Base-by-base conservation (phyloP, 2,113 vertebrate genomes). In the Agelaius tricolor region DNA sequence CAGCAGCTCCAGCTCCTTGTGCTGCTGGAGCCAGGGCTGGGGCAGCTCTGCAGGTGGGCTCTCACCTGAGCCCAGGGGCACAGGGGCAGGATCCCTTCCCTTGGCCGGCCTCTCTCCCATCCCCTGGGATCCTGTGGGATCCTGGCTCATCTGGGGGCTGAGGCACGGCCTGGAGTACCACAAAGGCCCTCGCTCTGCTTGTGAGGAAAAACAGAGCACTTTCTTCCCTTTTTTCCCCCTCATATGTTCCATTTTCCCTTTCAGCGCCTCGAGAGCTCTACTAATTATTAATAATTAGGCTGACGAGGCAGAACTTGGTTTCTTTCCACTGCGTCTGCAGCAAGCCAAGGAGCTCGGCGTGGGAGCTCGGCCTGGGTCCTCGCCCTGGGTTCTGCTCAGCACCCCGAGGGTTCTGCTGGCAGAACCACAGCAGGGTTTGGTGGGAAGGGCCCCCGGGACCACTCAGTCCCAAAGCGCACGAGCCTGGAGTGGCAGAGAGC, bases 281-380 rank as follows among this genome's bases (percentile, higher is more conserved):
- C 63, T 92, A 95, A 95, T 97, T 94, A 94, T 83, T 88, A 66
- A 83, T 93, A 85, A 96, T 94, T 73, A 92, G 67, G 82, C 75
- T 92, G 88, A 86, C 2, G 5, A 93, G 51, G 85, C 75, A 80
- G 44, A 92, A 46, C 46, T 94, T 80, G 71, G 71, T 90, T 83
- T 79, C 82, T 43, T 93, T 93, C 75, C 82, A 61, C 13, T 72
- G 74, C 33, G 6, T 49, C 55, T 62, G 13, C 43, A 41, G 15
- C 1, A 9, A 80, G 80, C 87, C 84, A 62, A 75, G 87, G 4
- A 54, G 41, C 23, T 31, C 0, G 0, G 74, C 1, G 2, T 30
- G 72, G 62, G 80, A 85, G 54, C 35, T 19, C 3, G 9, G 4
- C 0, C 54, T 2, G 0, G 5, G 1, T 76, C 41, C n/a, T 37